phyloP scores from a whole-genome alignment of 1,140 invertebrate genomes.

The Drosophila orosa region DNA sequence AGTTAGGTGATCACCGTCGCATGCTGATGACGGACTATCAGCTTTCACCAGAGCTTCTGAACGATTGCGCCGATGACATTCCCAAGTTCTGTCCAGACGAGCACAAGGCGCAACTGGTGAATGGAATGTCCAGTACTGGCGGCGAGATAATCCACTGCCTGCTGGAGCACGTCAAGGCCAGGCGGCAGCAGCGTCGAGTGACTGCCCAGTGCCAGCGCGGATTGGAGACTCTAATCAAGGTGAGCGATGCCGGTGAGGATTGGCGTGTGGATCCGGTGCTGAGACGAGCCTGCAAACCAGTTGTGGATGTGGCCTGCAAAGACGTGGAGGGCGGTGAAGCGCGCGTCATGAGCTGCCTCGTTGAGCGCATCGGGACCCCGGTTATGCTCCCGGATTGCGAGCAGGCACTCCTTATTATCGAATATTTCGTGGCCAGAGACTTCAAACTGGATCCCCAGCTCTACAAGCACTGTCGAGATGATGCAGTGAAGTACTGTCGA shows the following conservation, averaged over 20 bases:
- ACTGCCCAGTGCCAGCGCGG: constrained; percentile 88
- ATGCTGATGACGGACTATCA: constrained; percentile 97
- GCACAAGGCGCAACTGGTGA: constrained; percentile 85
- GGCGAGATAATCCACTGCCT: constrained; percentile 98
- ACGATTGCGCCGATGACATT: constrained; percentile 94
- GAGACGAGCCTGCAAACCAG: constrained; percentile 92
- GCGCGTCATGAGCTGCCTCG: constrained; percentile 96
- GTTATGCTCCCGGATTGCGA: constrained; percentile 96
- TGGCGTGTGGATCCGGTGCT: constrained; percentile 96
- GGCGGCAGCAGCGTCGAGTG: constrained; percentile 86
- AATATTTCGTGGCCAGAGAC: constrained; percentile 98
- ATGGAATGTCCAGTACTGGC: constrained; percentile 84
- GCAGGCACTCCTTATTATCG: constrained; percentile 96
- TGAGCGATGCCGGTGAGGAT: constrained; percentile 93
- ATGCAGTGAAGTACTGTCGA: constrained; percentile 93
- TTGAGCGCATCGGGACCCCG: constrained; percentile 94
- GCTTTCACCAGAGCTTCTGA: constrained; percentile 90
- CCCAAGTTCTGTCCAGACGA: constrained; percentile 89
- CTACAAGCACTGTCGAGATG: constrained; percentile 93
- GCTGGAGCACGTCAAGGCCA: constrained; percentile 94
- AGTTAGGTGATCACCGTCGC: constrained; percentile 95
- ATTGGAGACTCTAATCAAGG: constrained; percentile 91
- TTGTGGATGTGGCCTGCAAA: constrained; percentile 90
- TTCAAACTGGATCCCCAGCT: constrained; percentile 96
- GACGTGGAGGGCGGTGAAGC: constrained; percentile 89